A percentile compares a stretch with the other conserved stretches of the same genome.
phyloP scores from a whole-genome alignment of 2,113 vertebrate genomes.

The Cavia aperea region DNA sequence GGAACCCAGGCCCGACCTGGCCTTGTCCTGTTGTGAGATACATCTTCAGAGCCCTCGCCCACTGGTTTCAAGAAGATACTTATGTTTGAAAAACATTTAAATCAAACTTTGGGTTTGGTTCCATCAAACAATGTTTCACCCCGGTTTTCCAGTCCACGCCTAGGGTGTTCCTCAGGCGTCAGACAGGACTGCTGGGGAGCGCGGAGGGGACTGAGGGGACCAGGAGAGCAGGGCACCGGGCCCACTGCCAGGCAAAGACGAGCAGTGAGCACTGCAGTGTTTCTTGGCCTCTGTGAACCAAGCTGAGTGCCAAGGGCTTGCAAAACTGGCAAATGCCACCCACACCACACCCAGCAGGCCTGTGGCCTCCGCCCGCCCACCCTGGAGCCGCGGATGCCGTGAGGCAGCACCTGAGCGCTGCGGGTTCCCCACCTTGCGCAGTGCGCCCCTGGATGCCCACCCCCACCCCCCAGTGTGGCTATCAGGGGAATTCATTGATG shows the following conservation, averaged over 20 bases:
- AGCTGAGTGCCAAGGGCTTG: neutral
- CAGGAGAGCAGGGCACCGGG: neutral
- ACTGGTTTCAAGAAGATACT: neutral
- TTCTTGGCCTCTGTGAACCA: neutral
- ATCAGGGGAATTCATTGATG: neutral
- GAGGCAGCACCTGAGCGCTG: neutral
- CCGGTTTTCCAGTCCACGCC: neutral
- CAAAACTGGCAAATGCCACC: neutral
- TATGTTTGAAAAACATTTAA: neutral
- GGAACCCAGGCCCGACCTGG: neutral
- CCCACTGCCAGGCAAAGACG: neutral
- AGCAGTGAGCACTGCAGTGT: neutral
- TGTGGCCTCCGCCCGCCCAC: neutral
- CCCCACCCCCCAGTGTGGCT: too few species aligned
- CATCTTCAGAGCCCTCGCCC: neutral
- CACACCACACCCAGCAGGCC: neutral
- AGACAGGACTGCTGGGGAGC: neutral
- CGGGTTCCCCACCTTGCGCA: neutral
- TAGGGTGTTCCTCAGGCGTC: neutral
- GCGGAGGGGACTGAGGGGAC: too few species aligned
- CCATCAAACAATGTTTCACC: neutral
- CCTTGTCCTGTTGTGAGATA: neutral
- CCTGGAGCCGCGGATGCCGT: neutral
- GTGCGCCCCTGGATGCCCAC: neutral
- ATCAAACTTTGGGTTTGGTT: neutral